A percentile compares a stretch with the other conserved stretches of the same genome.
Conservation (phyloP, 2,797 vertebrate species). For the Sebastes itinus region DNA sequence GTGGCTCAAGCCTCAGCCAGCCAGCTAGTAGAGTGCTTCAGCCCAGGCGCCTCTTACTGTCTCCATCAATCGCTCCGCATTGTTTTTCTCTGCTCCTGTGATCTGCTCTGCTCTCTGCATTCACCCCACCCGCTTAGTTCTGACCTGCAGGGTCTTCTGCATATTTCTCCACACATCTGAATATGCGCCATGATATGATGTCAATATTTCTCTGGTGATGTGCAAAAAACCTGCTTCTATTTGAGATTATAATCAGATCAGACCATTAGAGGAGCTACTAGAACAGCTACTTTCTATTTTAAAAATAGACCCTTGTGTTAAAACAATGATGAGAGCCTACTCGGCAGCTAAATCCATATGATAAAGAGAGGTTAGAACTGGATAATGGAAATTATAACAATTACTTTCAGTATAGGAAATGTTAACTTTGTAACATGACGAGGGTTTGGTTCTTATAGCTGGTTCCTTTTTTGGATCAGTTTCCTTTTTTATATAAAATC, state of each 20-base stretch:
- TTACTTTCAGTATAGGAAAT: background rate
- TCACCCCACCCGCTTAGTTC: background rate
- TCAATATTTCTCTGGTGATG: background rate
- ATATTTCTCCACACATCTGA: background rate
- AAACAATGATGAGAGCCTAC: slow-evolving; percentile 1
- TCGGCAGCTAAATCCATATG: background rate
- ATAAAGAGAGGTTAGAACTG: background rate
- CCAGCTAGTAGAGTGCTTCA: background rate
- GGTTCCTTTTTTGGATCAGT: background rate
- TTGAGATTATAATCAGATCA: slow-evolving; percentile 9
- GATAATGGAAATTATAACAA: background rate
- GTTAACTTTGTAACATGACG: background rate
- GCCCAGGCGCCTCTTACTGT: background rate
- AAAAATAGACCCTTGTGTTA: background rate
- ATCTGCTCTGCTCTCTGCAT: slow-evolving; percentile 2
- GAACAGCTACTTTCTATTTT: background rate
- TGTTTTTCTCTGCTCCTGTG: slow-evolving; percentile 10
- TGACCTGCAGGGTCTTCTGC: background rate
- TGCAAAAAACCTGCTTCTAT: background rate
- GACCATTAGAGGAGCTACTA: background rate
- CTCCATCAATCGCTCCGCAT: background rate
- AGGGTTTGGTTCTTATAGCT: background rate
- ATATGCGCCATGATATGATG: background rate
- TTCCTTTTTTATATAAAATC: background rate
- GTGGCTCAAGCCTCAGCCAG: slow-evolving; percentile 11